Percentiles rank a stretch among this genome's conserved stretches.
Evolutionary conservation across 1,140 invertebrate species (phyloP).

Genomic region (Tigriopus japonicus): DNA sequence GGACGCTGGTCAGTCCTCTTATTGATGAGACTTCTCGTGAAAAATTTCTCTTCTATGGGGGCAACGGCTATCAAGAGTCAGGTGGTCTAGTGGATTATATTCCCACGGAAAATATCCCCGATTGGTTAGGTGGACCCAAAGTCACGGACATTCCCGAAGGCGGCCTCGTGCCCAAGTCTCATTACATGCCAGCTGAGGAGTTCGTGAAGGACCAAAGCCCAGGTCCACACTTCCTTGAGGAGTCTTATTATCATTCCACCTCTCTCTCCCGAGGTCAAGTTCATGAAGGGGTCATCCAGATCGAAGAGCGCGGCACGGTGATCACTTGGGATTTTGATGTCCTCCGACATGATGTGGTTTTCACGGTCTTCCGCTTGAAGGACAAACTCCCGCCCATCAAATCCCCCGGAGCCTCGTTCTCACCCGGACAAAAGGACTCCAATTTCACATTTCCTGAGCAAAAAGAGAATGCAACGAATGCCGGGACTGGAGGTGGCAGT

Average conservation of each 20-base stretch:
- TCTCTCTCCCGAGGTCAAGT: constrained; percentile 29
- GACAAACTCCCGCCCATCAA: constrained; percentile 25
- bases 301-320: constrained; percentile 64
- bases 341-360: constrained; percentile 65
- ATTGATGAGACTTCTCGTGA: constrained; percentile 87
- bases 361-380: constrained; percentile 55
- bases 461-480: background rate
- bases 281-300: constrained; percentile 63
- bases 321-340: constrained; percentile 96
- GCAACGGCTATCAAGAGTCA: constrained; percentile 50
- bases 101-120: constrained; percentile 61
- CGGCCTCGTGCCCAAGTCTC: constrained; percentile 65
- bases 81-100: constrained; percentile 73
- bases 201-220: constrained; percentile 31
- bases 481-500: background rate
- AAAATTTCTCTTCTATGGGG: constrained; percentile 83
- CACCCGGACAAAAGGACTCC: background rate
- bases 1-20: constrained; percentile 90
- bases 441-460: background rate
- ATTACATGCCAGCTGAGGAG: constrained; percentile 58
- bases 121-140: constrained; percentile 61
- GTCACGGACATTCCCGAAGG: constrained; percentile 67
- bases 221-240: constrained; percentile 21
- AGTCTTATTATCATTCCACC: constrained; percentile 46
- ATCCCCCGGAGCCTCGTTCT: background rate